Conservation (phyloP, 2,797 vertebrate species). For the Cuniculus paca region DNA sequence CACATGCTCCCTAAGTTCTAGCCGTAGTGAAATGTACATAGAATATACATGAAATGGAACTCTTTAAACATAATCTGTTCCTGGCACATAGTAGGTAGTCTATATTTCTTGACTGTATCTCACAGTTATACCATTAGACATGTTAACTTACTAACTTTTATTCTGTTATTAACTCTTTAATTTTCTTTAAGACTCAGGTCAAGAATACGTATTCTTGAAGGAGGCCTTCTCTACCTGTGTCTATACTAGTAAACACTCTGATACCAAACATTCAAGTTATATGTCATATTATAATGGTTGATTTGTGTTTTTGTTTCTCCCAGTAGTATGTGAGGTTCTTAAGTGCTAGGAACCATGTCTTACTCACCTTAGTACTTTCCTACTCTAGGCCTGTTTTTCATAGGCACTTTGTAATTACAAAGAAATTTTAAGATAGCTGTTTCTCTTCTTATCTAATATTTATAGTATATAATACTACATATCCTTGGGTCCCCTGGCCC, state of each 20-base stretch:
- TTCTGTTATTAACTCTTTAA: neutral
- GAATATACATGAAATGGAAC: neutral
- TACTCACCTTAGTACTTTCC: neutral
- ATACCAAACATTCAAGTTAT: constrained; percentile 11
- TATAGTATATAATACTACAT: neutral
- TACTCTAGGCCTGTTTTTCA: neutral
- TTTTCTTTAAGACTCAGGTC: neutral
- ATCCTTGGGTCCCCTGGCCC: neutral
- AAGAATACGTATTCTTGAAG: constrained; percentile 29
- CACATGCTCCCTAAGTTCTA: neutral
- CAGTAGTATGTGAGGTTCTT: neutral
- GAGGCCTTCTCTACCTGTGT: neutral
- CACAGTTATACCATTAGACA: neutral
- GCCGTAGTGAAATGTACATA: neutral
- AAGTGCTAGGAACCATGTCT: neutral
- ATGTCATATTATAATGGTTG: neutral
- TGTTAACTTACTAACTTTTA: constrained; percentile 12
- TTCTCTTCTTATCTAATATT: constrained; percentile 31
- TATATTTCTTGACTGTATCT: neutral
- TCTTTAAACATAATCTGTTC: neutral
- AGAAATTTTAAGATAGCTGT: neutral
- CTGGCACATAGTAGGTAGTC: neutral
- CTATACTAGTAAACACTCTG: neutral
- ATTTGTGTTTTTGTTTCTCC: constrained; percentile 19
- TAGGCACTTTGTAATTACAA: neutral